These are phyloP conservation scores for Acrossocheilus fasciatus DNA, from an alignment of 2,797 vertebrate genomes.

Conservation along the genomic window DNA sequence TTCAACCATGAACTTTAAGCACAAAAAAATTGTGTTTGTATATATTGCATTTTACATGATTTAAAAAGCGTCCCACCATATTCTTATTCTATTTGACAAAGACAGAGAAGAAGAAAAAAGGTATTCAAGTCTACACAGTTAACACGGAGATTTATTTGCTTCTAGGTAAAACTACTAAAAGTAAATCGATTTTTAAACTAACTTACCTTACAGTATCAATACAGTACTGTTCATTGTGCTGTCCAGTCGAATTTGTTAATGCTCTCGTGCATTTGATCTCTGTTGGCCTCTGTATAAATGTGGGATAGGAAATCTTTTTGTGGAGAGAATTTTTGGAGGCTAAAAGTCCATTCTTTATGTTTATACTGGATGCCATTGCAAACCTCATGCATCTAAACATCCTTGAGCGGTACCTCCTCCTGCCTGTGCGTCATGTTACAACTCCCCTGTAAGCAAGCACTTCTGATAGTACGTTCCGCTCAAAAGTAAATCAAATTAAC, in stretches of 20 bases:
- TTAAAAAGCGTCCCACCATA: no score
- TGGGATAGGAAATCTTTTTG: conserved; percentile 30
- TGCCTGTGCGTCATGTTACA: conserved; percentile 51
- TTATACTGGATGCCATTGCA: conserved; percentile 72
- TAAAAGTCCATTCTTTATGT: conserved; percentile 64
- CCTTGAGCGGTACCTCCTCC: conserved; percentile 68
- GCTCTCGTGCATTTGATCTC: conserved; percentile 63
- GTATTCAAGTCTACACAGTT: background rate
- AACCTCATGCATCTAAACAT: conserved; percentile 28
- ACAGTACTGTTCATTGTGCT: conserved; percentile 73
- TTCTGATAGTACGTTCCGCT: background rate
- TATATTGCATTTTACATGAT: background rate
- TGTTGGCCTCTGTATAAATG: conserved; percentile 41
- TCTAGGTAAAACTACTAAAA: background rate
- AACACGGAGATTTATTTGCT: background rate
- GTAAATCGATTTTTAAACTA: background rate
- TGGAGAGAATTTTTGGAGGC: conserved; percentile 52
- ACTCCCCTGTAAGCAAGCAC: conserved; percentile 5
- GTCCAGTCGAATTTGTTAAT: conserved; percentile 52
- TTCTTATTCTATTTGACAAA: background rate
- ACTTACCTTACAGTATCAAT: conserved; percentile 78
- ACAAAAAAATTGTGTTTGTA: background rate
- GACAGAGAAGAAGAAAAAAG: background rate
- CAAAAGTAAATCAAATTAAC: background rate
- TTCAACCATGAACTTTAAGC: background rate